A percentile compares a stretch with the other conserved stretches of the same genome.
Conservation (phyloP, 2,888 invertebrate species). For the Aromia moschata region DNA sequence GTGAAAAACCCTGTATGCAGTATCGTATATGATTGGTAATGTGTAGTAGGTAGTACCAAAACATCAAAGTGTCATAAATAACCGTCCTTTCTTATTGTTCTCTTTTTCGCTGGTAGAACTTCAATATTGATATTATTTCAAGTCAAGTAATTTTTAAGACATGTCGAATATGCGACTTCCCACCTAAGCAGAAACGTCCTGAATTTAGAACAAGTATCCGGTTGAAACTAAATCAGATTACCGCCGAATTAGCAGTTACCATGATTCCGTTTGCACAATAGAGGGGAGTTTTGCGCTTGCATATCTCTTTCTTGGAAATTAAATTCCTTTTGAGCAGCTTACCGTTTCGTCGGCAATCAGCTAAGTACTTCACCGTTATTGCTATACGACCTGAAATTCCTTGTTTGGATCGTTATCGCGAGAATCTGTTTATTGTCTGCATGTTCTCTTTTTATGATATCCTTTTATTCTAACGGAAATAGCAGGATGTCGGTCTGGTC, state of each 20-base stretch:
- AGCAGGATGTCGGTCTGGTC: no score
- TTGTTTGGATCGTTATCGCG: background rate
- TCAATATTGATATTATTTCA: no score
- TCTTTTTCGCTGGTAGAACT: no score
- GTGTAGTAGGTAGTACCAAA: no score
- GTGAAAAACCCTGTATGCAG: no score
- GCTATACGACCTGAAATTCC: background rate
- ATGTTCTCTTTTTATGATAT: no score
- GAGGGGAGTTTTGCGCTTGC: constrained; percentile 17
- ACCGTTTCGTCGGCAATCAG: constrained; percentile 4
- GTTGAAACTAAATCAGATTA: constrained; percentile 25
- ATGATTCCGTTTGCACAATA: constrained; percentile 19
- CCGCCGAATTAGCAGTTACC: constrained; percentile 23
- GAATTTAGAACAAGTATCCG: constrained; percentile 21
- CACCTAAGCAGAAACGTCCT: constrained; percentile 2
- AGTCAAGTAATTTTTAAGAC: no score
- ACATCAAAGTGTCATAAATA: no score
- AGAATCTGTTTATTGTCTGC: background rate
- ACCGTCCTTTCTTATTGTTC: no score
- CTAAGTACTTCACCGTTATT: constrained; percentile 4
- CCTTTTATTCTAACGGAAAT: no score
- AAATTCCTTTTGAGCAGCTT: constrained; percentile 1
- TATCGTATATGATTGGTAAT: no score
- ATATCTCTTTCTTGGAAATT: constrained; percentile 18
- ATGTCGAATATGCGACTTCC: constrained; percentile 4